Evolutionary conservation across 1,140 invertebrate species (phyloP), one percentile per base, ranked within the genome.

Genomic region (Zophobas morio): DNA sequence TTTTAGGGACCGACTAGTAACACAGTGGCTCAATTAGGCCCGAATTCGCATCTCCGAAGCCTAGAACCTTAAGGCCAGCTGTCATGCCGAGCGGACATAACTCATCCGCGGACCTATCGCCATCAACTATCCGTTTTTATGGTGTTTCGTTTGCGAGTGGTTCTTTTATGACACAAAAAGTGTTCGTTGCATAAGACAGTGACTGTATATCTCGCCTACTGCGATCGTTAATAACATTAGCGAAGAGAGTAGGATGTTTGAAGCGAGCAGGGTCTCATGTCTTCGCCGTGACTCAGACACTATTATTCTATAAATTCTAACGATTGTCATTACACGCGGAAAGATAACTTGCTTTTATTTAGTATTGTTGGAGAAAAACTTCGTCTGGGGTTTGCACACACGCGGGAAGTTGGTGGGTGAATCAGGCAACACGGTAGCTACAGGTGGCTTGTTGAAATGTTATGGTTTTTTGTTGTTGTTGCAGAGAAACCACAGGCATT

Each of bases 301-400:
- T 75, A 78, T 78, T 78, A 78, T 78, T 78, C 77, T 78, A 78
- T 78, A 78, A 78, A 78, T 75, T 71, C 71, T 75, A 74, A 78
- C 70, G 46, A 78, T 78, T 71, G 66, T 70, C 63, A 78, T 78
- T 78, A 78, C 70, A 32, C 35, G 53, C 46, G 32, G 6, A 42
- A n/a, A 8, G 47, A 57, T 3, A 42, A 34, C 35, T 34, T 35
- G 57, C 37, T 33, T 40, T 49, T 56, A 34, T 60, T 42, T 35
- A 36, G 34, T 0, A 20, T 0, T 20, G 20, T 20, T 20, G 20
- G 20, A 20, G 20, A 20, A 20, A 20, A 20, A 20, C 0, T 20
- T 20, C 0, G 20, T 20, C 20, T 20, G 20, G 20, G 20, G 20
- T 20, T 20, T 20, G 20, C 20, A 20, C 20, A 20, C 20, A 20